Percentiles rank a stretch among this genome's conserved stretches.
Conservation (phyloP, 2,888 invertebrate genomes). For the Alcis repandata region DNA sequence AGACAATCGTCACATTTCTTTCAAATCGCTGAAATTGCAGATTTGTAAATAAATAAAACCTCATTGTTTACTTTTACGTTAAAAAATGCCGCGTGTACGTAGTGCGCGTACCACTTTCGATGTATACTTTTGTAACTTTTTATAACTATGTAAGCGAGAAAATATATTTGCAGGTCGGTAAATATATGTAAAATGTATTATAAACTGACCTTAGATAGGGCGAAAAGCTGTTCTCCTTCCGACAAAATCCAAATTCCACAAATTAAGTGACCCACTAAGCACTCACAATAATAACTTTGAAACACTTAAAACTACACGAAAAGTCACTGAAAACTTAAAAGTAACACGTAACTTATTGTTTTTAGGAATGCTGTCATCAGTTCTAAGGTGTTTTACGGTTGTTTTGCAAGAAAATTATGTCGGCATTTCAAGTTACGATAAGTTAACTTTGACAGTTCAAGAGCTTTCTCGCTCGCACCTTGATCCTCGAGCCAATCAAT, state of each 20-base stretch:
- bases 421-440: conserved; percentile 49
- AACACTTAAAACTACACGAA: conserved; percentile 43
- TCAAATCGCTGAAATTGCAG: conserved; percentile 19
- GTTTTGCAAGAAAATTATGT: conserved; percentile 29
- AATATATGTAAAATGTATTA: conserved; percentile 14
- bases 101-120: conserved; percentile 53
- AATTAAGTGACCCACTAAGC: conserved; percentile 38
- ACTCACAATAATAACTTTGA: conserved; percentile 48
- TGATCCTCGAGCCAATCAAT: conserved; percentile 24
- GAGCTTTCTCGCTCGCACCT: conserved; percentile 29
- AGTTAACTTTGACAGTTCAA: conserved; percentile 39
- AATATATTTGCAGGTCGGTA: neutral
- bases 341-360: conserved; percentile 39
- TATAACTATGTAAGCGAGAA: conserved; percentile 3
- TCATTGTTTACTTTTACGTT: conserved; percentile 59
- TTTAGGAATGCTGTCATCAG: conserved; percentile 42
- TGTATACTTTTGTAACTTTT: conserved; percentile 24
- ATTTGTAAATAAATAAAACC: conserved; percentile 40
- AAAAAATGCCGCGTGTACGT: conserved; percentile 61
- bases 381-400: conserved; percentile 31
- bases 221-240: conserved; percentile 37
- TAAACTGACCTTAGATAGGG: conserved; percentile 46
- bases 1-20: neutral
- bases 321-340: conserved; percentile 32
- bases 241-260: conserved; percentile 52